Base-by-base conservation (phyloP, 2,888 invertebrate genomes). In the Protodeltote pygarga region DNA sequence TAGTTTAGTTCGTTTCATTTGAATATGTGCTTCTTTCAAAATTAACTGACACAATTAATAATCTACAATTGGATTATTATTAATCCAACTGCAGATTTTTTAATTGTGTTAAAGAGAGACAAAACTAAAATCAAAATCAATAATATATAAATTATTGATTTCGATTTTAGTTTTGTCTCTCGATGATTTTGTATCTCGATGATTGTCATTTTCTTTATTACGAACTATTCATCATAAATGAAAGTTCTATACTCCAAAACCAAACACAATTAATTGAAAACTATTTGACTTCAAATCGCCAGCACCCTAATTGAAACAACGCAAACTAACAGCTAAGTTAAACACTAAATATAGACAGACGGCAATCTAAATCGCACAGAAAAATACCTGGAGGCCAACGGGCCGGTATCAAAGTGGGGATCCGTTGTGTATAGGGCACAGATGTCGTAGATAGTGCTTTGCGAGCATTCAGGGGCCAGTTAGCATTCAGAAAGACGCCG, bases 401-500 rank as follows among this genome's bases (percentile, higher is more conserved):
- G 75, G 65, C 55, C 67, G 68, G 71, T 65, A 82, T 87, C 87
- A 85, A 86, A 86, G 85, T 85, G 74, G 78, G 76, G 72, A 77
- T 81, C 79, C 71, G 68, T 60, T 72, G 71, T 66, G 67, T 53
- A 45, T 49, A 64, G 69, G 58, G 72, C 72, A 72, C 76, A 82
- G 86, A 85, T 87, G 85, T 77, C 66, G 75, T 67, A 75, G 87
- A 86, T 85, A 82, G 73, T 74, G 72, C 76, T 72, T 61, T 79
- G 81, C 71, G 59, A 69, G 79, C 77, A 80, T 81, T 83, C 82
- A 85, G 82, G 77, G 80, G 70, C 79, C 86, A 85, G 89, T 90
- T 89, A 89, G 87, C 89, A 89, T 91, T 87, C 88, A 89, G 83
- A 89, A 87, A 89, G 89, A 85, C 81, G 89, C 89, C 89, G 85